Base-by-base conservation (phyloP, 2,888 invertebrate species). In the Phasia obesa region DNA sequence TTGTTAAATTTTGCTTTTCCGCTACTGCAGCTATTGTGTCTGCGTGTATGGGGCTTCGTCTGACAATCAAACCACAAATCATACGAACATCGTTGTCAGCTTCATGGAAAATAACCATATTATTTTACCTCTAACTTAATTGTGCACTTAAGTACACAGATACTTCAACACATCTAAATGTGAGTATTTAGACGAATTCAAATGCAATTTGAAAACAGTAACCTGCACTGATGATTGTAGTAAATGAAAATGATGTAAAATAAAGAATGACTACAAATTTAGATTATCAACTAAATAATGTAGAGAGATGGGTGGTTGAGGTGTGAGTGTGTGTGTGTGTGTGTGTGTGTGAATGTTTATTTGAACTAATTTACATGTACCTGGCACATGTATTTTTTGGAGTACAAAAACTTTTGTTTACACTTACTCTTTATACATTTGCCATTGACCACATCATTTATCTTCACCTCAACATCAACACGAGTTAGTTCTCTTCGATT, bases 391-490 rank as follows among this genome's bases (percentile, higher is more conserved):
- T 17, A 42, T 13, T 51, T 73, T 60, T 53, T 55, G 42, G 13
- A 38, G 17, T 23, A 62, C 13, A 60, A 60, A 60, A 60, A 62
- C 19, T 35, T 55, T 55, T 57, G 51, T 65, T 79, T 73, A 59
- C 53, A 60, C 71, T 65, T 57, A 19, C 64, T 64, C 38, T 76
- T 59, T 44, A 59, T 38, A 47, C 19, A 74, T 77, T 77, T 70
- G 70, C 51, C 82, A 83, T 83, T 78, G 78, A 78, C 78, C 82
- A 83, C 78, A 73, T 77, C 51, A 31, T 60, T 25, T 38, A 70
- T 77, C 47, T 71, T 70, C 51, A 81, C 69, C 75, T 81, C 69
- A 69, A 69, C 60, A 62, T 53, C 77, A 70, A 19, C 44, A 38
- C 47, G 47, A 55, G 62, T 25, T 17, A 27, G 17, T 42, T 53